Base-by-base conservation (phyloP, 1,140 invertebrate species). In the Temnothorax longispinosus region DNA sequence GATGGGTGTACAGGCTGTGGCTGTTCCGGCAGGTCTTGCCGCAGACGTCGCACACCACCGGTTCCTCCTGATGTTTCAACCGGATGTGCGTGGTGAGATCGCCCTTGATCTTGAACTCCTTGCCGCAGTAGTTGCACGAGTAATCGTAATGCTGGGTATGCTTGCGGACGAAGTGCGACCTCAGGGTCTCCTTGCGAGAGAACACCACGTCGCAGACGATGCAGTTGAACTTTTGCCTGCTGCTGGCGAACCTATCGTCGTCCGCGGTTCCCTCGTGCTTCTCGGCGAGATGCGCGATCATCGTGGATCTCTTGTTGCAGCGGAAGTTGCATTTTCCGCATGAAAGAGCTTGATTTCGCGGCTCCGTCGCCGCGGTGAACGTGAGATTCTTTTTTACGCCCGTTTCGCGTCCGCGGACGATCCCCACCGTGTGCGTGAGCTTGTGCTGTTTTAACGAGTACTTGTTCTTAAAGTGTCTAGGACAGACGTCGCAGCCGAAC, bases 11-110 rank as follows among this genome's bases (percentile, higher is more conserved):
- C 5, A 95, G 87, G 0, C 94, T 94, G 71, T 95, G 94, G 21
- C 94, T 94, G 84, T 95, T 95, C 0, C 92, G 85, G 44, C 94
- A 95, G 0, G 92, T 94, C 87, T 98, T 97, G 2, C 96, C 95
- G 89, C 97, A 98, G 0, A 97, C 92, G 32, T 96, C 94, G 91
- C 98, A 98, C 21, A 95, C 93, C 84, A 97, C 97, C 0, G 96
- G 97, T 2, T 97, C 95, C 84, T 96, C 96, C 8, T 96, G 95
- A 18, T 96, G 96, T 60, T 96, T 96, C 54, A 96, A 96, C 32
- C 96, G 94, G 18, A 96, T 95, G 92, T 98, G 97, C 15, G 95
- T 96, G 11, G 97, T 96, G 74, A 98, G 94, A 88, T 97, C 95
- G 1, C 95, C 94, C 35, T 93, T 94, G 50, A 95, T 94, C 60